Base-by-base conservation (phyloP, 1,140 invertebrate species). In the Chrysopa pallens region DNA sequence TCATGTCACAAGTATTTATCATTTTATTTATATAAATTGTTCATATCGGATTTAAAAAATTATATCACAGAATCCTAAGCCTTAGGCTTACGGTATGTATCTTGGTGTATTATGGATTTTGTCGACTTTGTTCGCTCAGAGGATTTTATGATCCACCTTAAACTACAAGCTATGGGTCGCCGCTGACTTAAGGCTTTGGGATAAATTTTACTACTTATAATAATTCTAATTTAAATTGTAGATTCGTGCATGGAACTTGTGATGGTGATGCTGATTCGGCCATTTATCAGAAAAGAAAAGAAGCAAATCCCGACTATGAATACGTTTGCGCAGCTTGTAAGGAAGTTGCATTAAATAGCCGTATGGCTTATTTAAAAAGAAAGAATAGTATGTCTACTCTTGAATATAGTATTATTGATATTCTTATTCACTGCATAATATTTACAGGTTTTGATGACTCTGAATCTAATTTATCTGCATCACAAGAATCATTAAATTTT, bases 211-310 rank as follows among this genome's bases (percentile, higher is more conserved):
- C n/a, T n/a, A n/a, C n/a, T n/a, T 41, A 31, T 33, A 45, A 9
- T 44, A 39, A 29, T 48, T 44, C 40, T 42, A 52, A 36, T 36
- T 37, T 47, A 31, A n/a, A 11, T 38, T 55, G 29, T 52, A 90
- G 84, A 57, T 90, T 88, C 66, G 90, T 96, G 27, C 92, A 97
- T 61, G 83, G 81, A 28, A 81, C 79, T 37, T 97, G 92, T 65
- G 92, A 95, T 65, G 71, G 79, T 7, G 84, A 88, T 47, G 85
- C 89, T 8, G 88, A 93, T 57, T 68, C 84, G 14, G 57, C 66
- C 17, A 73, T 76, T 13, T 84, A 89, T 56, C 77, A 84, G 46
- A 72, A 76, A 42, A 80, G 78, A 48, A 85, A 83, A 56, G 84
- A 88, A 52, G 60, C 69, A 15, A 81, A 86, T 53, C 79, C 83